Base-by-base conservation (phyloP, 2,113 vertebrate genomes). In the Tinamus guttatus region DNA sequence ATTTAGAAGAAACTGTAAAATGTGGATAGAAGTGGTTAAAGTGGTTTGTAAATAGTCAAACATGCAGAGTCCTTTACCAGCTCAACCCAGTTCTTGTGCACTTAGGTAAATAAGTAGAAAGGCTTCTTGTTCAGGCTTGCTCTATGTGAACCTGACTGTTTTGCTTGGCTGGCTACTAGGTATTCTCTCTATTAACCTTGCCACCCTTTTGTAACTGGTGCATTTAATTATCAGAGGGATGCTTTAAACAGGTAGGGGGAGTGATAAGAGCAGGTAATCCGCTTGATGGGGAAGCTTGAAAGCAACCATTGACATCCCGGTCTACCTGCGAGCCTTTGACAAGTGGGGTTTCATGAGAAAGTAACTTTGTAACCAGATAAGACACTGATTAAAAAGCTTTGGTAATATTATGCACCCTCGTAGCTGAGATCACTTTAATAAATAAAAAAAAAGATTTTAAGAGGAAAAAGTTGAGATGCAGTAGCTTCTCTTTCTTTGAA, bases 161-260 rank as follows among this genome's bases (percentile, higher is more conserved):
- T 98, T 98, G 99, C 99, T 99, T 98, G 98, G 98, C 98, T 99
- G 98, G 97, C 98, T 98, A 97, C 94, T 97, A 97, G 99, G 99
- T 98, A 99, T 99, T 99, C 98, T 98, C 98, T 98, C 98, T 98
- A 98, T 99, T 99, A 99, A 99, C 99, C 99, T 99, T 98, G 94
- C 98, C 98, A 99, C 98, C 99, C 98, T 98, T 98, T 98, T 97
- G 98, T 98, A 99, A 99, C 99, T 98, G 98, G 98, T 98, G 98
- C 98, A 98, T 98, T 99, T 99, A 99, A 99, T 98, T 98, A 98
- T 98, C 98, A 98, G 98, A 98, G 98, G 94, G 98, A 98, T 98
- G 98, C 98, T 98, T 97, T 95, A 98, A 98, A 98, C 98, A 99
- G 98, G 98, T 99, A 98, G 97, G 96, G 97, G 97, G 97, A 97